Evolutionary conservation across 2,888 invertebrate species (phyloP), one percentile per base, ranked within the genome.

Genomic region (Ferdinandea cuprea): DNA sequence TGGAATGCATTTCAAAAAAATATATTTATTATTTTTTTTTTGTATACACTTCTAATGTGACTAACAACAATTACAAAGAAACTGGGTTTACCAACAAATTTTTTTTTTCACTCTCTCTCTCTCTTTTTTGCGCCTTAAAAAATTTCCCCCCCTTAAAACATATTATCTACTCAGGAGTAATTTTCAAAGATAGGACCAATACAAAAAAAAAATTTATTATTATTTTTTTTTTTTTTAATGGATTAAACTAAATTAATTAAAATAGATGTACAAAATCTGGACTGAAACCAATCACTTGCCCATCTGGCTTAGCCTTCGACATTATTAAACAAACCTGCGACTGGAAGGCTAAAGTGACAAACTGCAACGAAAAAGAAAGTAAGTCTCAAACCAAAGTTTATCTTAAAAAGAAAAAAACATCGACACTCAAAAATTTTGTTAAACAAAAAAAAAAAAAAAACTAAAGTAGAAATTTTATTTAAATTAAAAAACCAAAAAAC

Each of bases 271-370:
- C 96, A 94, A 96, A 95, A 93, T 96, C 96, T 93, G 96, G 96
- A 94, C 95, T 97, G 94, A 96, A 96, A 95, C 96, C 96, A 94
- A 96, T 98, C 94, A 96, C 96, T 93, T 98, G 98, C 93, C 97
- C 98, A 92, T 96, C 96, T 92, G 97, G 97, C 93, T 94, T 98
- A 94, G 95, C 97, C 93, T 98, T 98, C 94, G 98, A 98, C 94
- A 95, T 98, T 93, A 96, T 96, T 93, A 97, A 97, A 94, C 98
- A 98, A 94, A 98, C 97, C 92, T 98, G 98, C 93, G 97, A 98
- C 94, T 98, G 98, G 98, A 97, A 97, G 94, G 97, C 96, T 94
- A 97, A 97, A 95, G 98, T 98, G 94, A 95, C 93, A 94, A 97
- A 96, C 95, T 98, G 97, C 95, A 96, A 97, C 94, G 95, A 95